Conservation (phyloP, 1,140 invertebrate genomes). For the Chelonus insularis region DNA sequence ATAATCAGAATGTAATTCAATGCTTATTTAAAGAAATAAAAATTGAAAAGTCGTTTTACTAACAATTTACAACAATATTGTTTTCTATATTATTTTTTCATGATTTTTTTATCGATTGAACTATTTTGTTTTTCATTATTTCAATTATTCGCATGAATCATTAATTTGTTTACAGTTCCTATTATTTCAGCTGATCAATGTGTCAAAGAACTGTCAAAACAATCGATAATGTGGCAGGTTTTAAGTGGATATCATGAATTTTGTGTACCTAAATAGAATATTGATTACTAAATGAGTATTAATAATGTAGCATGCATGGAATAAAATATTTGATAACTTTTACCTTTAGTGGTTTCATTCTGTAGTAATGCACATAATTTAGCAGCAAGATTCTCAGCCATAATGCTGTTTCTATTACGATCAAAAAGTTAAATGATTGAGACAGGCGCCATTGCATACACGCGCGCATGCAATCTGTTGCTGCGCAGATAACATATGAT, state of each 20-base stretch:
- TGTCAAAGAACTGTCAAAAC: conserved; percentile 6
- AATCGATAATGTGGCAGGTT: not conserved
- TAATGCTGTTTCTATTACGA: not conserved
- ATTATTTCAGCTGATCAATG: not conserved
- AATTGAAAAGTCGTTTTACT: too few relatives aligned
- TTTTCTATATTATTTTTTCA: not conserved
- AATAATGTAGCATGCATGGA: too few relatives aligned
- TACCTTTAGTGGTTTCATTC: conserved; percentile 14
- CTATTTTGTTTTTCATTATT: not conserved
- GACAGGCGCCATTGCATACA: not conserved
- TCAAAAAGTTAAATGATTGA: not conserved
- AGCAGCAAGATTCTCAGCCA: conserved; percentile 25
- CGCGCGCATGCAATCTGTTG: too few relatives aligned
- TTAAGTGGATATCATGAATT: not conserved
- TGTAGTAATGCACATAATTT: conserved; percentile 12
- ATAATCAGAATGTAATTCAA: too few relatives aligned
- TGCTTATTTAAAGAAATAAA: too few relatives aligned
- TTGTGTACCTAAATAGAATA: not conserved
- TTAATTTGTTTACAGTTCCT: not conserved
- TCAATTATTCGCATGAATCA: not conserved
- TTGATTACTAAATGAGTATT: not conserved
- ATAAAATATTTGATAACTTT: not conserved
- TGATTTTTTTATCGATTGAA: not conserved
- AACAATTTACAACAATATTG: too few relatives aligned
- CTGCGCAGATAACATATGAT: too few relatives aligned